phyloP scores from a whole-genome alignment of 2,888 invertebrate species.

The Cosmopolites sordidus region DNA sequence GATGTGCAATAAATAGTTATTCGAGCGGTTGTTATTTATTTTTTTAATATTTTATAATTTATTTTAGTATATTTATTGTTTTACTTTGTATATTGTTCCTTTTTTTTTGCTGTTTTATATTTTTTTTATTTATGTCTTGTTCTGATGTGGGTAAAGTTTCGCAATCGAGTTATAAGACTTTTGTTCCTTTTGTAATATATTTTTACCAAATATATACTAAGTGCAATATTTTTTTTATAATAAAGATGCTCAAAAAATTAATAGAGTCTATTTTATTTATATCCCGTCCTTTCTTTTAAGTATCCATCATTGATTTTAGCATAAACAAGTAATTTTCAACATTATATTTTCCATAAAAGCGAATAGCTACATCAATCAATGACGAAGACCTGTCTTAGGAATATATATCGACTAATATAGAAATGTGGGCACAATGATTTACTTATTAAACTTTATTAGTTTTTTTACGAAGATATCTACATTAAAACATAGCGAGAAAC shows the following conservation, averaged over 20 bases:
- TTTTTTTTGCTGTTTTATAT: constrained; percentile 23
- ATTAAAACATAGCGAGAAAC: too few species aligned
- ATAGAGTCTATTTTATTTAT: too few species aligned
- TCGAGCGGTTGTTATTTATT: constrained; percentile 32
- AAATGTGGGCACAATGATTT: too few species aligned
- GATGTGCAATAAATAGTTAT: constrained; percentile 13
- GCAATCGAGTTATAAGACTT: constrained; percentile 24
- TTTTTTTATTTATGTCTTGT: constrained; percentile 6
- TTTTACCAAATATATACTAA: constrained; percentile 35
- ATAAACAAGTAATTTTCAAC: too few species aligned
- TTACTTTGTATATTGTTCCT: constrained; percentile 30
- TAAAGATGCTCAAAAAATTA: constrained; percentile 4
- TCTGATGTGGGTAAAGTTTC: constrained; percentile 20
- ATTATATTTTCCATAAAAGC: too few species aligned
- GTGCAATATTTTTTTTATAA: constrained; percentile 36
- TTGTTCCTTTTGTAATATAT: constrained; percentile 37
- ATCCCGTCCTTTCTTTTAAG: too few species aligned
- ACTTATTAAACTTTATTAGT: too few species aligned
- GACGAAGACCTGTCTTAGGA: too few species aligned
- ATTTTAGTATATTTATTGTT: constrained; percentile 28
- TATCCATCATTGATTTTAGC: too few species aligned
- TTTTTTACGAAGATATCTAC: too few species aligned
- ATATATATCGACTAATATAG: too few species aligned
- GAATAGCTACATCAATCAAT: too few species aligned
- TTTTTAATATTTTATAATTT: constrained; percentile 31